Conservation (phyloP, 2,113 vertebrate species). For the Colistium nudipinnis region DNA sequence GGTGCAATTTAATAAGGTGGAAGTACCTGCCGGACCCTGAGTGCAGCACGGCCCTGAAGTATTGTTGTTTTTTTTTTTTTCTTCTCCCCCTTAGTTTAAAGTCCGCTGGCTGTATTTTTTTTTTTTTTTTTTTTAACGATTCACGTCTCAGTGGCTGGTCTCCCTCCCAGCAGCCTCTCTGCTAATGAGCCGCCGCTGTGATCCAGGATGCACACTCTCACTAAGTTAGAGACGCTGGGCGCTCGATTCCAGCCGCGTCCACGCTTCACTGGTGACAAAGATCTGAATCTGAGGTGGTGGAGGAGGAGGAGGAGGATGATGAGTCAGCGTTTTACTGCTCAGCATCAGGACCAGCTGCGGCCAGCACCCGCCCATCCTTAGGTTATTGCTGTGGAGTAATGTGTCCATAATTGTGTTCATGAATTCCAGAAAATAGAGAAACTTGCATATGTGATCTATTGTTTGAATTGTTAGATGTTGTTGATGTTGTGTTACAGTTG, state of each 20-base stretch:
- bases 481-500: no score
- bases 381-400: no score
- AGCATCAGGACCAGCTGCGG: neutral
- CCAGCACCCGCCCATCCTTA: no score
- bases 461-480: no score
- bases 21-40: constrained; percentile 25
- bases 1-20: constrained; percentile 21
- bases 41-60: constrained; percentile 20
- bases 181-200: constrained; percentile 74
- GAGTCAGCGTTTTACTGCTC: constrained; percentile 38
- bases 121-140: constrained; percentile 49
- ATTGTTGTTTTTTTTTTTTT: neutral
- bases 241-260: constrained; percentile 51
- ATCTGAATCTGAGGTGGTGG: neutral
- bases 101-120: constrained; percentile 43
- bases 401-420: no score
- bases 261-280: no score
- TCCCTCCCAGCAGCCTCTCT: constrained; percentile 55
- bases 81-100: neutral
- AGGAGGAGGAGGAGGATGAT: constrained; percentile 4
- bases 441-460: no score
- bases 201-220: constrained; percentile 47
- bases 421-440: no score
- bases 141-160: constrained; percentile 30
- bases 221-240: constrained; percentile 51